Evolutionary conservation across 2,113 vertebrate genomes (phyloP), one percentile per base, ranked within the genome.

Genomic region (Eurypyga helias): DNA sequence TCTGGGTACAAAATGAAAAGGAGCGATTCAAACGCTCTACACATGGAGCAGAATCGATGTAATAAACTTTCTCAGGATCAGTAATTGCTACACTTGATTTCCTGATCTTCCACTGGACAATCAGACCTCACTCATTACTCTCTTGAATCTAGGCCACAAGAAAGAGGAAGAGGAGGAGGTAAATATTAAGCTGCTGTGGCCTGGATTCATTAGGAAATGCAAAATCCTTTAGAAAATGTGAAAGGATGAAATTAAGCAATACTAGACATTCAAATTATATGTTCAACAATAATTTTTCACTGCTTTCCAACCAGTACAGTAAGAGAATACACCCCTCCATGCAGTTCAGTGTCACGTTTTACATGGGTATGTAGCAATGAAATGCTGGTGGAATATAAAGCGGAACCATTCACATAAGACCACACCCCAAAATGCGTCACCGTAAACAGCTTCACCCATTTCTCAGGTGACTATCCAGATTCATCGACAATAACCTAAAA

Each of bases 111-210:
- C 41, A 29, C 21, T 52, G 66, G 33, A 79, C 79, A 90, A 70
- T 34, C 20, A 85, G 69, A 70, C 17, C 90, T 94, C 95, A 92
- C 89, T 95, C 92, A 94, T 96, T 90, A 93, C 94, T 94, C 87
- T 94, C 93, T 28, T 58, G 91, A 96, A 92, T 94, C 94, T 17
- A 92, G 82, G 95, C 89, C 91, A 96, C n/a, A 8, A 28, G 49
- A 18, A 36, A 21, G 52, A 55, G 36, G 64, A 69, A 18, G 24
- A 24, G 41, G 79, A 29, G 7, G 78, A 29, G 81, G 38, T 17
- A 43, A 71, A 38, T n/a, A 34, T 4, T 10, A 6, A 89, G 36
- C 48, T 58, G 48, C 73, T 43, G 86, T 91, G 89, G 86, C 94
- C 87, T 76, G 61, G 57, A 96, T 93, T 92, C 94, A 57, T 52